These are phyloP conservation scores for Ectemnius cavifrons DNA, from an alignment of 2,888 invertebrate species.

Conservation along the genomic window DNA sequence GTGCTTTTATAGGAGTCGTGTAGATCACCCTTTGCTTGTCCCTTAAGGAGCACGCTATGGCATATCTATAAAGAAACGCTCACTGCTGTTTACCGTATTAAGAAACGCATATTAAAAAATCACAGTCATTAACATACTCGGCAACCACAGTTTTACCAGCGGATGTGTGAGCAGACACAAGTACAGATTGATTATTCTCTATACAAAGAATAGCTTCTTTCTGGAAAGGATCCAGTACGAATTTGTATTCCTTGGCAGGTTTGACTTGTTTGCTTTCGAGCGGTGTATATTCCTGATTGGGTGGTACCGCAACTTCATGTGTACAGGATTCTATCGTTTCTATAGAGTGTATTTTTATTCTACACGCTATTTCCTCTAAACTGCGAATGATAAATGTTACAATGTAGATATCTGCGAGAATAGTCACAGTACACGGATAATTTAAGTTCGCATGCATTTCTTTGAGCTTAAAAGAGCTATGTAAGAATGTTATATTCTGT, in stretches of 20 bases:
- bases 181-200: constrained; percentile 98
- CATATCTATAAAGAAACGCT: constrained; percentile 82
- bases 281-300: constrained; percentile 87
- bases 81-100: not conserved
- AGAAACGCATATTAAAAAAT: not conserved
- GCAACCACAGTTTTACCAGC: constrained; percentile 99
- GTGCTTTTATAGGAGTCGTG: constrained; percentile 99
- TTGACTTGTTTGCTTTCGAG: constrained; percentile 81
- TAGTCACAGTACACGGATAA: not conserved
- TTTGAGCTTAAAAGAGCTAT: not conserved
- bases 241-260: constrained; percentile 95
- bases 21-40: constrained; percentile 99
- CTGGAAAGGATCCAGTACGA: constrained; percentile 98
- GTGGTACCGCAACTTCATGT: constrained; percentile 97
- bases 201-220: constrained; percentile 97
- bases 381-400: constrained; percentile 77
- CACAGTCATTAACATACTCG: constrained; percentile 84
- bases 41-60: constrained; percentile 95
- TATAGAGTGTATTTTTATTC: constrained; percentile 92
- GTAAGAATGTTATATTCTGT: no score
- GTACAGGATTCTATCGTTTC: constrained; percentile 95
- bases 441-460: not conserved
- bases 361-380: constrained; percentile 86
- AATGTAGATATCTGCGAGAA: no score
- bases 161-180: constrained; percentile 99